These are phyloP conservation scores for Pseudomyrmex gracilis DNA, from an alignment of 1,140 invertebrate genomes.

Conservation along the genomic window DNA sequence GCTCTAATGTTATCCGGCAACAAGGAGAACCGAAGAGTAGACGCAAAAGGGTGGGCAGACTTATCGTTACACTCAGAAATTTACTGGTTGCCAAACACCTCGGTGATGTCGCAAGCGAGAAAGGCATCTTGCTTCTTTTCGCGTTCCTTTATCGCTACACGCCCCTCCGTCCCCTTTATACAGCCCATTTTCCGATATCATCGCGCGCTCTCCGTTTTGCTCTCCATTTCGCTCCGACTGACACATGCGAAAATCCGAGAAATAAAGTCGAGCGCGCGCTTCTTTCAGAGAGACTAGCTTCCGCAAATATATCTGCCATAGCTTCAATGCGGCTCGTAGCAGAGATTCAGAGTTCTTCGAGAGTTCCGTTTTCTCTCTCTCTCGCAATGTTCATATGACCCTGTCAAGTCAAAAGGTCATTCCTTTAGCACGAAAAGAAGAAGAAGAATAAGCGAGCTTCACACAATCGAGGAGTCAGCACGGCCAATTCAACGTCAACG, in stretches of 20 bases:
- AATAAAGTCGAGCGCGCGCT: conserved; percentile 14
- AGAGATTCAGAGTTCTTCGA: neutral
- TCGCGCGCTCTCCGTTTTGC: conserved; percentile 25
- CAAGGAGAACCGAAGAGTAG: conserved; percentile 63
- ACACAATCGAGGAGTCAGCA: neutral
- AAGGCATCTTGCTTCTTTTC: conserved; percentile 9
- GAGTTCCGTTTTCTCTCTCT: neutral
- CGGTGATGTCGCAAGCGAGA: conserved; percentile 10
- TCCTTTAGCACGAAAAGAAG: conserved; percentile 14
- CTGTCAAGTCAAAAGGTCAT: conserved; percentile 14
- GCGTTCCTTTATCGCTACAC: neutral
- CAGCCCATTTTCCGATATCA: conserved; percentile 18
- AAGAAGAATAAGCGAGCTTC: neutral
- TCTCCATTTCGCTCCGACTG: neutral
- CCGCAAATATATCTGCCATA: conserved; percentile 28
- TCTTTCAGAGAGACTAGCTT: conserved; percentile 7
- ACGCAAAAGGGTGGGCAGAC: conserved; percentile 66
- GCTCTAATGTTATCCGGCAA: conserved; percentile 80
- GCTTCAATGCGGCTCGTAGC: neutral
- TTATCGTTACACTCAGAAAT: conserved; percentile 77
- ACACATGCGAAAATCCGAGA: conserved; percentile 22
- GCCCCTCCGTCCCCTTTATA: neutral
- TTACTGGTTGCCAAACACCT: conserved; percentile 60
- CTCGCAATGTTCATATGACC: neutral
- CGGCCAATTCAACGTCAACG: neutral